A percentile compares a stretch with the other conserved stretches of the same genome.
Evolutionary conservation across 2,113 vertebrate species (phyloP).

Genomic region (Varanus komodoensis): DNA sequence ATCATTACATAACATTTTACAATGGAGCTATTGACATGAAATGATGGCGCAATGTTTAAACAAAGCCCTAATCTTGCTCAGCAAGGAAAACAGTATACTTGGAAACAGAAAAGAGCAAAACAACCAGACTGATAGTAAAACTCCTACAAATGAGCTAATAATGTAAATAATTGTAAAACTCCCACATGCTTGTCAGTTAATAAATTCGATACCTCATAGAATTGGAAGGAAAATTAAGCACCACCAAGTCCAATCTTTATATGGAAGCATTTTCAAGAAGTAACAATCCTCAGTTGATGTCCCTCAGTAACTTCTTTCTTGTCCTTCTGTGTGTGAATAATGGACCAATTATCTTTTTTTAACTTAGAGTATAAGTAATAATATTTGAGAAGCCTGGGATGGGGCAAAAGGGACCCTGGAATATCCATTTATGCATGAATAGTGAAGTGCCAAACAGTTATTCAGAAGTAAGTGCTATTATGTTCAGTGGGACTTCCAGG

Average conservation of each 20-base stretch:
- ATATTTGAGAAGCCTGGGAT: neutral
- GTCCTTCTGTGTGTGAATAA: neutral
- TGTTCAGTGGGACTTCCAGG: neutral
- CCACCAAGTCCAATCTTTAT: neutral
- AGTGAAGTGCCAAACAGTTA: neutral
- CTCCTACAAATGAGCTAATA: slow-evolving; percentile 2
- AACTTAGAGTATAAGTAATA: neutral
- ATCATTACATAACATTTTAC: slow-evolving; percentile 34
- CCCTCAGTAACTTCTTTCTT: neutral
- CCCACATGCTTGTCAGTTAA: slow-evolving; percentile 5
- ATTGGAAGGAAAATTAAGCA: neutral
- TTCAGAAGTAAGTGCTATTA: neutral
- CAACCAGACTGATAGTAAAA: slow-evolving; percentile 9
- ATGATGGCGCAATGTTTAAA: slow-evolving; percentile 34
- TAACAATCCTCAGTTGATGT: neutral
- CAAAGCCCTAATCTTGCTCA: slow-evolving; percentile 6
- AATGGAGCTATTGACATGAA: slow-evolving; percentile 30
- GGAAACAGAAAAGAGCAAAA: slow-evolving; percentile 26
- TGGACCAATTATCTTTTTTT: neutral
- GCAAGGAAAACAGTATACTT: slow-evolving; percentile 35
- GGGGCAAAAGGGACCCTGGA: neutral
- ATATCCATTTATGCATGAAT: neutral
- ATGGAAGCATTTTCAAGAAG: neutral
- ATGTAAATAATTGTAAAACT: slow-evolving; percentile 24
- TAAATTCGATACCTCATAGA: neutral